These are phyloP conservation scores for Drosophila anomalata DNA, from an alignment of 2,888 invertebrate genomes.

Conservation along the genomic window DNA sequence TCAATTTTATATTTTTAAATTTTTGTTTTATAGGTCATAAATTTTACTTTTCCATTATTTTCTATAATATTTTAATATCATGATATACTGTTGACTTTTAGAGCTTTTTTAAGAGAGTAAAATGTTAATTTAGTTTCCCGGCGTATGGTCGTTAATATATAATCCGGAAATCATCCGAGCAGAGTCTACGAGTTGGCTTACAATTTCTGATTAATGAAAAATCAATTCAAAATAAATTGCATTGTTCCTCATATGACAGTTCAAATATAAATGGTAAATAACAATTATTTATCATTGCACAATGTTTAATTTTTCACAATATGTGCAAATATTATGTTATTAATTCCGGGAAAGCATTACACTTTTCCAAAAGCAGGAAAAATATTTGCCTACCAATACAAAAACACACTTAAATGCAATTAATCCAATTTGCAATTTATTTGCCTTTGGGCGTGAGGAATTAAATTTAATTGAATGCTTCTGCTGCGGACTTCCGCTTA, in stretches of 20 bases:
- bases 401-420: constrained; percentile 18
- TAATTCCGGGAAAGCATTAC: constrained; percentile 11
- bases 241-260: background rate
- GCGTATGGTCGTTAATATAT: background rate
- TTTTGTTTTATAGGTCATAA: background rate
- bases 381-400: constrained; percentile 1
- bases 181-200: background rate
- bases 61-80: background rate
- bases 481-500: constrained; percentile 61
- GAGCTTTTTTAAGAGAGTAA: background rate
- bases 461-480: constrained; percentile 33
- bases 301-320: background rate
- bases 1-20: background rate
- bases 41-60: background rate
- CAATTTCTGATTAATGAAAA: background rate
- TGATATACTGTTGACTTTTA: background rate
- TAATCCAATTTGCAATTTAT: constrained; percentile 26
- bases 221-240: background rate
- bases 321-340: background rate
- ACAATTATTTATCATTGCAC: background rate
- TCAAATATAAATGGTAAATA: background rate
- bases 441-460: constrained; percentile 25
- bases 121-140: background rate
- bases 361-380: background rate
- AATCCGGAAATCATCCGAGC: background rate